Evolutionary conservation across 2,113 vertebrate genomes (phyloP).

Genomic region (Isurus oxyrinchus): DNA sequence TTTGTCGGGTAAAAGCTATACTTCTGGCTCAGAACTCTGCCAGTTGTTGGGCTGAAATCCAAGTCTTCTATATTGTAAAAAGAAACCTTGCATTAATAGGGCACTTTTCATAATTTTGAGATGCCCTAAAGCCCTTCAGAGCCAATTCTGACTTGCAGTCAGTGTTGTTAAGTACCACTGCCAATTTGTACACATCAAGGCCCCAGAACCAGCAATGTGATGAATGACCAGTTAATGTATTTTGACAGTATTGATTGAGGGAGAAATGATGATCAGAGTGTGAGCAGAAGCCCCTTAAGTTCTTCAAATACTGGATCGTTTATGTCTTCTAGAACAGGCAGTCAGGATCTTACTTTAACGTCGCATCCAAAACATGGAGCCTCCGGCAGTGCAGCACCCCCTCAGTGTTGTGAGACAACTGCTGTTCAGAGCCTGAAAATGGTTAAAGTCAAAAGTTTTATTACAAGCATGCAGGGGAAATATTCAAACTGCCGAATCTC

Average conservation of each 20-base stretch:
- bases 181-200: neutral
- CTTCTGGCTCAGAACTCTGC: neutral
- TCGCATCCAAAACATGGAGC: neutral
- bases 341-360: neutral
- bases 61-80: neutral
- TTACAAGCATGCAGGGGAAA: too few species aligned
- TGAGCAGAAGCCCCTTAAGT: neutral
- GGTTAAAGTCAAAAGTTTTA: too few species aligned
- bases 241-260: neutral
- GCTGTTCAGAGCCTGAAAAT: too few species aligned
- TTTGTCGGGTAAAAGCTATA: neutral
- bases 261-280: neutral
- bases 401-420: neutral
- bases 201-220: neutral
- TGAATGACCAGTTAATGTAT: neutral
- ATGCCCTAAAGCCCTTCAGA: neutral
- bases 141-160: neutral
- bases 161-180: neutral
- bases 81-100: neutral
- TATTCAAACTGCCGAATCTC: too few species aligned
- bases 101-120: neutral
- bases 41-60: neutral
- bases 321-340: neutral
- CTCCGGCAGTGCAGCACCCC: neutral
- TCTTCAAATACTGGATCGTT: neutral